Conservation (phyloP, 2,797 vertebrate species). For the Phoxinus dragarum region DNA sequence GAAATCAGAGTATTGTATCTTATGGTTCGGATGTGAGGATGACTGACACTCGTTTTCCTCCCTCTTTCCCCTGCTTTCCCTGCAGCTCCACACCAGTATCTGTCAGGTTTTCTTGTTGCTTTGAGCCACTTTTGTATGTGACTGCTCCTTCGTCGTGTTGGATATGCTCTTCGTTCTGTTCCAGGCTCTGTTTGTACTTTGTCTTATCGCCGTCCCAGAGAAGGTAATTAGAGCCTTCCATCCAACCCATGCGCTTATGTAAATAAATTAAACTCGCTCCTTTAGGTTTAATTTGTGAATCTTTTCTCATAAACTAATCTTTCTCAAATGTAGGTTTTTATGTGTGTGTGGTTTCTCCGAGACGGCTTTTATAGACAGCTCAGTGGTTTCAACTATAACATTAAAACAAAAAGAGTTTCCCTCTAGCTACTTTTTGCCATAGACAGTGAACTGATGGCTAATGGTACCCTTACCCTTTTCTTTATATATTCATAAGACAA, state of each 20-base stretch:
- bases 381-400: constrained; percentile 21
- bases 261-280: constrained; percentile 42
- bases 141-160: neutral
- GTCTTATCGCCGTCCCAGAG: constrained; percentile 42
- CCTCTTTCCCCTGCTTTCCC: neutral
- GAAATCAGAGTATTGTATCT: constrained; percentile 25
- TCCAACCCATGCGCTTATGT: constrained; percentile 25
- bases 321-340: neutral
- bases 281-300: constrained; percentile 38
- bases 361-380: constrained; percentile 16
- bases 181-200: constrained; percentile 19
- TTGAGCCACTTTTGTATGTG: neutral
- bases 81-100: neutral
- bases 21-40: neutral
- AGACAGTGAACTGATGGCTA: constrained; percentile 28
- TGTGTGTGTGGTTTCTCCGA: neutral
- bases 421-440: neutral
- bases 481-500: neutral
- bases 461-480: constrained; percentile 1
- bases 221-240: constrained; percentile 45
- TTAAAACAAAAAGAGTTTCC: constrained; percentile 7
- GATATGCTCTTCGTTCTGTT: neutral
- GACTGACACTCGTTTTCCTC: constrained; percentile 1
- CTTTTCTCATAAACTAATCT: constrained; percentile 29
- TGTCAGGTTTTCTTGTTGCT: constrained; percentile 15